phyloP scores from a whole-genome alignment of 2,113 vertebrate species.

The Myiagra hebetior region DNA sequence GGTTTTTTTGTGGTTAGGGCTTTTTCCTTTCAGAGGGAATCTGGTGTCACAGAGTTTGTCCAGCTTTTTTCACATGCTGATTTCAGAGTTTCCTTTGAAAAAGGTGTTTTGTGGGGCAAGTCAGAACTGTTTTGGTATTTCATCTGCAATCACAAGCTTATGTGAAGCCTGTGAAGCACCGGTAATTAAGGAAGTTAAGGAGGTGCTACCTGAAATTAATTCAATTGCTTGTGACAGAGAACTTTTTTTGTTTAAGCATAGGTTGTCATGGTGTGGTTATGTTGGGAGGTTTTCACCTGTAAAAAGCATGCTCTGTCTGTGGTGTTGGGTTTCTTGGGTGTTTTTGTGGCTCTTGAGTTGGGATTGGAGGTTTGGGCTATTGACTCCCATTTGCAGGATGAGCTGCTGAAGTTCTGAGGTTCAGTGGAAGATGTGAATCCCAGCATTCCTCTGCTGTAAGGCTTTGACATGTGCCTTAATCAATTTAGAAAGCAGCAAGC shows the following conservation, averaged over 20 bases:
- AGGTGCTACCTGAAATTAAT: neutral
- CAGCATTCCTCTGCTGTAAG: neutral
- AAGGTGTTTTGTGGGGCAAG: neutral
- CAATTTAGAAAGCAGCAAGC: neutral
- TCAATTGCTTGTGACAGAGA: neutral
- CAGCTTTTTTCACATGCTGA: neutral
- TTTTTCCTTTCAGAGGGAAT: neutral
- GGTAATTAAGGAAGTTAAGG: neutral
- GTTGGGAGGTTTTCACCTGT: neutral
- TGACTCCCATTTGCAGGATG: neutral
- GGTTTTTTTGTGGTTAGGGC: neutral
- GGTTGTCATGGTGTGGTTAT: neutral
- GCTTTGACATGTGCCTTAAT: neutral
- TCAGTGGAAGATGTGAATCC: neutral
- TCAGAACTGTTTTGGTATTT: neutral
- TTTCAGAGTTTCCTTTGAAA: neutral
- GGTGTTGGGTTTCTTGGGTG: neutral
- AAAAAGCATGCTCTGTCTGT: rapidly evolving
- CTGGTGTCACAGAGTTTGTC: neutral
- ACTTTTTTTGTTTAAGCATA: neutral
- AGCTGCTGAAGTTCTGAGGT: neutral
- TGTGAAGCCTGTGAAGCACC: neutral
- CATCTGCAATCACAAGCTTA: neutral
- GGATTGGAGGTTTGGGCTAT: neutral
- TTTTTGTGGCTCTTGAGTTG: neutral